Percentiles rank a stretch among this genome's conserved stretches.
Evolutionary conservation across 2,888 invertebrate genomes (phyloP).

Genomic region (Adelognathus sp.): DNA sequence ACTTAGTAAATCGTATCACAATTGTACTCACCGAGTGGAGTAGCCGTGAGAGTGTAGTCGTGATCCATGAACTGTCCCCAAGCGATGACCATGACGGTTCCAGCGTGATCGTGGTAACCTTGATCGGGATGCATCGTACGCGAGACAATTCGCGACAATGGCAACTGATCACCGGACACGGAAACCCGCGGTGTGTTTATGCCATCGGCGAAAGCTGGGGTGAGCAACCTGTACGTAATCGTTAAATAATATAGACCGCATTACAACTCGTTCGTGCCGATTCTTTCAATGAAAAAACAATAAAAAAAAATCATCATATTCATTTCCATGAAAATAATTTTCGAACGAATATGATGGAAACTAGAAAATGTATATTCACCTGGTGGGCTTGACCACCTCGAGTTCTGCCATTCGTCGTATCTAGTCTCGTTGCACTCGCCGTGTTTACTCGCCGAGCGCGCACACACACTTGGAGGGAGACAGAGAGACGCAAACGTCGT

Average conservation of each 20-base stretch:
- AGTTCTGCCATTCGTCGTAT: conserved; percentile 49
- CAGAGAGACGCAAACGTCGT: neutral
- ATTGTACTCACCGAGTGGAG: conserved; percentile 88
- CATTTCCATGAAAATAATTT: no score
- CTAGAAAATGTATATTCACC: conserved; percentile 33
- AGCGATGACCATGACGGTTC: conserved; percentile 95
- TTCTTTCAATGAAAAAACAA: no score
- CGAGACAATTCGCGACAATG: conserved; percentile 92
- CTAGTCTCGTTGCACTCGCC: neutral
- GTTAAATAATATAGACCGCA: neutral
- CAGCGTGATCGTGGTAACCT: conserved; percentile 96
- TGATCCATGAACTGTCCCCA: conserved; percentile 99
- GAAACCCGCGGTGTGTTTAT: conserved; percentile 92
- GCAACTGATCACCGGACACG: conserved; percentile 89
- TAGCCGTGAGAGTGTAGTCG: conserved; percentile 94
- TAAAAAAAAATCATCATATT: neutral
- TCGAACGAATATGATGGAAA: no score
- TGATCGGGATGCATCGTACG: conserved; percentile 96
- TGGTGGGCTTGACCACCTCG: conserved; percentile 40
- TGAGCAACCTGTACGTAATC: conserved; percentile 84
- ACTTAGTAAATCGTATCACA: neutral
- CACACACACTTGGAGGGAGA: neutral
- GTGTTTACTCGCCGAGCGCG: neutral
- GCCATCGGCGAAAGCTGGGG: conserved; percentile 92
- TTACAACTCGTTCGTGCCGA: neutral